Evolutionary conservation across 2,113 vertebrate genomes (phyloP).

Genomic region (Catharus fuscescens): DNA sequence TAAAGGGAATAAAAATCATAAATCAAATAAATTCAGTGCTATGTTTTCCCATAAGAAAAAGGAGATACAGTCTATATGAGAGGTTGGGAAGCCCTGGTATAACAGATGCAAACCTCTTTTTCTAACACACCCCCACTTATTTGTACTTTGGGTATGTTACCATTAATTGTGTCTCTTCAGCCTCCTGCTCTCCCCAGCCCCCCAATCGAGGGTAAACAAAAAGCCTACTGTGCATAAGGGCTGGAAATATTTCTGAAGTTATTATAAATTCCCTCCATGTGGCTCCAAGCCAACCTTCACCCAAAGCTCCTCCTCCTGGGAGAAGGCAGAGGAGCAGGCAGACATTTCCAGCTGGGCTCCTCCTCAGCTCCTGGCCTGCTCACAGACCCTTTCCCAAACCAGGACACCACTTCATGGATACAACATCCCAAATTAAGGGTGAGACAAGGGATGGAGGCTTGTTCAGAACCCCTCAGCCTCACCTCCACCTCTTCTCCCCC

Average conservation of each 20-base stretch:
- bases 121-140: slow-evolving; percentile 3
- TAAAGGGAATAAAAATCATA: slow-evolving; percentile 29
- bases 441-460: neutral
- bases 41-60: neutral
- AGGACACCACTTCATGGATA: fast-evolving
- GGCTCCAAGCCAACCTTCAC: slow-evolving; percentile 52
- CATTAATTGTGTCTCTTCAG: neutral
- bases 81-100: slow-evolving; percentile 66
- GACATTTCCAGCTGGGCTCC: neutral
- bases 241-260: slow-evolving; percentile 41
- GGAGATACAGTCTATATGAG: neutral
- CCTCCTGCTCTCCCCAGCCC: neutral
- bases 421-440: neutral
- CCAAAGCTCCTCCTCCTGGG: slow-evolving; percentile 65
- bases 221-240: neutral
- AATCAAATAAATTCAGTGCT: slow-evolving; percentile 7
- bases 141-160: slow-evolving; percentile 21
- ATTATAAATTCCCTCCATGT: neutral
- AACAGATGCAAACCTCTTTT: slow-evolving; percentile 39
- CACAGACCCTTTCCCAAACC: neutral
- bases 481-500: neutral
- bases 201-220: neutral
- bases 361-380: neutral
- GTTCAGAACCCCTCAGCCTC: neutral
- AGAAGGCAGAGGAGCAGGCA: slow-evolving; percentile 39